Evolutionary conservation across 2,888 invertebrate genomes (phyloP).

Genomic region (Leptothorax acervorum): DNA sequence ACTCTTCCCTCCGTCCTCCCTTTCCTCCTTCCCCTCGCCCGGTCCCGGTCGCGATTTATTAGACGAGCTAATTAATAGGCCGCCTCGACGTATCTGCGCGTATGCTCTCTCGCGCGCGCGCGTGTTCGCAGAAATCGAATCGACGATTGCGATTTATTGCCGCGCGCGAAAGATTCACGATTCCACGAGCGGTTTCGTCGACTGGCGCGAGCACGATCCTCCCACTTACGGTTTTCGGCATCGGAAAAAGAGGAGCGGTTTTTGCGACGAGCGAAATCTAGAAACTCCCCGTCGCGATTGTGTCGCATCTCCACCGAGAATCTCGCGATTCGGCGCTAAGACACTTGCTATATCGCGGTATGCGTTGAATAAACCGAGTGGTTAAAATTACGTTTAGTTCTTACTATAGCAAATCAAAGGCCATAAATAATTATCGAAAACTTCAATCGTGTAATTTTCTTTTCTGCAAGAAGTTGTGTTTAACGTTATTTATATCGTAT

Average conservation of each 20-base stretch:
- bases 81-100: conserved; percentile 66
- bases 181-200: conserved; percentile 46
- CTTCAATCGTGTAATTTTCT: background rate
- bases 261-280: conserved; percentile 55
- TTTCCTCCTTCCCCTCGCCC: background rate
- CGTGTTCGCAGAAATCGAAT: conserved; percentile 76
- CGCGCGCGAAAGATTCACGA: conserved; percentile 69
- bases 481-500: background rate
- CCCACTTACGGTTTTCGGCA: conserved; percentile 47
- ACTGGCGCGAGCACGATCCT: conserved; percentile 50
- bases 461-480: background rate
- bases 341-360: background rate
- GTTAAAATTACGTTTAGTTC: background rate
- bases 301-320: background rate
- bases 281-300: conserved; percentile 8
- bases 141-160: conserved; percentile 75
- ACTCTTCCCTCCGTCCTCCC: background rate
- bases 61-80: conserved; percentile 83
- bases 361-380: background rate
- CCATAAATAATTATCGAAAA: background rate
- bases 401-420: background rate
- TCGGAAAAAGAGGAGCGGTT: conserved; percentile 45
- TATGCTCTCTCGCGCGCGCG: conserved; percentile 45
- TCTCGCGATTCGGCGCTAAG: background rate
- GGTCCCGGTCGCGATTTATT: conserved; percentile 78